Base-by-base conservation (phyloP, 1,140 invertebrate genomes). In the Cryptotermes secundus region DNA sequence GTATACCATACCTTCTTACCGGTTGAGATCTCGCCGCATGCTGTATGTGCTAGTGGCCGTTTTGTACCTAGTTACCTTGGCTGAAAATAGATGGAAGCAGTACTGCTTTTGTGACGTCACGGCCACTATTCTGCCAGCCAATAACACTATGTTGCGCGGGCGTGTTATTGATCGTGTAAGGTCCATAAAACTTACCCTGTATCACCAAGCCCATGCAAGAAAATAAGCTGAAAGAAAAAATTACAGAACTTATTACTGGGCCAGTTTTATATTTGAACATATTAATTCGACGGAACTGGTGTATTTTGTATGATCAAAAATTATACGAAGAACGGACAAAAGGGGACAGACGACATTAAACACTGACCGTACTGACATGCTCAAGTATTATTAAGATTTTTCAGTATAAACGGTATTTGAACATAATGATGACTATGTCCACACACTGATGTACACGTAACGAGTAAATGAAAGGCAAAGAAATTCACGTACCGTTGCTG, bases 141-240 rank as follows among this genome's bases (percentile, higher is more conserved):
- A n/a, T n/a, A n/a, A n/a, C n/a, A n/a, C n/a, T n/a, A n/a, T n/a
- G n/a, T n/a, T n/a, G n/a, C n/a, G n/a, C n/a, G n/a, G n/a, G n/a
- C n/a, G n/a, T n/a, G n/a, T n/a, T n/a, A n/a, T n/a, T n/a, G n/a
- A n/a, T n/a, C n/a, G n/a, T n/a, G n/a, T n/a, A n/a, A n/a, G n/a
- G n/a, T n/a, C n/a, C n/a, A n/a, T n/a, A n/a, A 35, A 12, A 83
- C 92, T 90, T 88, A 94, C 93, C 93, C 93, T 59, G 93, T 94
- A 88, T 95, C 94, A 82, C 93, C 93, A 83, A 93, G 88, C 53
- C 94, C 94, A 87, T 94, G 92, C 87, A 95, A 92, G 87, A 94
- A 94, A 87, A 95, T 93, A 79, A 95, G 89, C 94, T 95, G 90
- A 81, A 93, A 93, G 83, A 84, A 84, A 83, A 65, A 87, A 88